phyloP scores from a whole-genome alignment of 2,888 invertebrate species.

The Ctenicera cuprea region DNA sequence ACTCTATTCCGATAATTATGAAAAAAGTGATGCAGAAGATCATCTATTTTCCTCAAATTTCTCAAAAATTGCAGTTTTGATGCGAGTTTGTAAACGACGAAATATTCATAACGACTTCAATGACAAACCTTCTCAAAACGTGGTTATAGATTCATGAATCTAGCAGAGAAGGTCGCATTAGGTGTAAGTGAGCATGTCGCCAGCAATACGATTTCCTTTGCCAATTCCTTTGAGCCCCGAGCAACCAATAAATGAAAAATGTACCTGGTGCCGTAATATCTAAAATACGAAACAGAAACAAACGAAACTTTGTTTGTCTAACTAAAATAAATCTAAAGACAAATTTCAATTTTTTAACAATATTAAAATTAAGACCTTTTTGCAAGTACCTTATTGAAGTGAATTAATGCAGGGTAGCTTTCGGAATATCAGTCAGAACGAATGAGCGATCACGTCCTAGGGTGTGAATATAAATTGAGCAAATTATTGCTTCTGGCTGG shows the following conservation, averaged over 20 bases:
- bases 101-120: constrained; percentile 51
- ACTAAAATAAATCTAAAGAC: too few species aligned
- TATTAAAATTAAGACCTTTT: too few species aligned
- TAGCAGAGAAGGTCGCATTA: constrained; percentile 58
- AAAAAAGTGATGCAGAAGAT: too few species aligned
- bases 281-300: neutral
- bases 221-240: constrained; percentile 54
- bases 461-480: constrained; percentile 18
- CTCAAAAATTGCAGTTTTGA: too few species aligned
- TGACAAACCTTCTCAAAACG: constrained; percentile 58
- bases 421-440: neutral
- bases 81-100: neutral
- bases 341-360: too few species aligned
- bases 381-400: too few species aligned
- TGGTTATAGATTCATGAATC: constrained; percentile 57
- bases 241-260: constrained; percentile 30
- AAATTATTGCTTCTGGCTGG: constrained; percentile 19
- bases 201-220: constrained; percentile 60
- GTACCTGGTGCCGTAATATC: constrained; percentile 15
- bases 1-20: too few species aligned
- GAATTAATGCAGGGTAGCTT: too few species aligned
- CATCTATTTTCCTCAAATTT: neutral
- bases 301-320: too few species aligned
- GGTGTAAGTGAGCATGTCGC: constrained; percentile 56
- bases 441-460: constrained; percentile 2